Base-by-base conservation (phyloP, 2,113 vertebrate species). In the Myocastor coypus region DNA sequence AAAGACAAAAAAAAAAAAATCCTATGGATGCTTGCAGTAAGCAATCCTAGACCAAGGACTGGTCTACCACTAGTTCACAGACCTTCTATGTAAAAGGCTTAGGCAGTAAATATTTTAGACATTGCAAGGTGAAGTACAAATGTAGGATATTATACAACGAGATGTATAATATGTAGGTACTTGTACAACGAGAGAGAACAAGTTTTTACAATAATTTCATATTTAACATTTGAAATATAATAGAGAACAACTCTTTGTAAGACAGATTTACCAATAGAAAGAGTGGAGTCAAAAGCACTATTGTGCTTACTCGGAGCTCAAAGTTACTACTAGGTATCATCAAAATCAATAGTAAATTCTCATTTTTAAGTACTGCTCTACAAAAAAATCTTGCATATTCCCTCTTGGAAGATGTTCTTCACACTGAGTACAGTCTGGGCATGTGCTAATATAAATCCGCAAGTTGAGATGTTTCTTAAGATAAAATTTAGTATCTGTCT, bases 161-260 rank as follows among this genome's bases (percentile, higher is more conserved):
- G n/a, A n/a, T n/a, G n/a, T n/a, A n/a, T n/a, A n/a, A n/a, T n/a
- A n/a, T 24, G 10, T 75, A 75, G 24, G 11, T 50, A 64, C 52
- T 73, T 80, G 59, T 22, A 78, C 14, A 87, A 7, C 5, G 42
- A 90, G 63, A 84, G 26, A 69, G 22, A 40, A 96, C 20, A 75
- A 68, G 80, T 61, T 50, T 94, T 89, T 30, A 75, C 10, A 46
- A 63, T 63, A n/a, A 28, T 63, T 86, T 94, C 55, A 86, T 92
- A 83, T 69, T 73, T 26, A 91, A 94, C 84, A 87, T 59, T 92
- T 9, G 87, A 94, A 94, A 84, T 55, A 30, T 83, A 86, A n/a
- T 68, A 93, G 28, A 83, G 13, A 81, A 50, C 0, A 75, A 52
- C 9, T 75, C 87, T 81, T 87, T 83, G 24, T 61, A 91, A 84